Conservation (phyloP, 2,888 invertebrate species). For the Spatulosminthurus flaviceps region DNA sequence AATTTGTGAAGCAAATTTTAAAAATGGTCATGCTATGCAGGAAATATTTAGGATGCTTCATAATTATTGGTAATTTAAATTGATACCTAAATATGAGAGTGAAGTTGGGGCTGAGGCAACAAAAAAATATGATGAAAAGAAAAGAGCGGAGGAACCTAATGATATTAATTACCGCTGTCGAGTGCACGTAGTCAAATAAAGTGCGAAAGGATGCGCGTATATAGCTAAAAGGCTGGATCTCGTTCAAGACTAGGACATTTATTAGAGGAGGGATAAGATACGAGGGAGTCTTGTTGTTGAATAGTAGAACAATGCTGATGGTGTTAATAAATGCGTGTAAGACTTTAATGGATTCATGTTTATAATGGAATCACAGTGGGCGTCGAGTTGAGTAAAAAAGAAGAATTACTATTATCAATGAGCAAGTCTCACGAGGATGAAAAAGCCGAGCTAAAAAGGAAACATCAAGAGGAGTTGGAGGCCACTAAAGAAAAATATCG, state of each 20-base stretch:
- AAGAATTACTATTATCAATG: constrained; percentile 1
- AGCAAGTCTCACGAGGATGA: constrained; percentile 24
- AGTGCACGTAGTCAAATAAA: no score
- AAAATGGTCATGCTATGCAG: no score
- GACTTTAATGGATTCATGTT: not conserved
- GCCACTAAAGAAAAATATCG: constrained; percentile 34
- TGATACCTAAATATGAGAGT: no score
- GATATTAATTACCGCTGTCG: no score
- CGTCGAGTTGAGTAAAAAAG: constrained; percentile 26
- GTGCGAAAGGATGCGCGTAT: no score
- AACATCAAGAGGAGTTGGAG: constrained; percentile 35
- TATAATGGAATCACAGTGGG: constrained; percentile 27
- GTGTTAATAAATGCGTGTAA: not conserved
- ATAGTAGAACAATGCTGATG: not conserved
- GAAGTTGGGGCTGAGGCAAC: no score
- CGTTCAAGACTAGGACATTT: not conserved
- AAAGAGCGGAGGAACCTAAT: no score
- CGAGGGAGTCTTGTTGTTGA: constrained; percentile 10
- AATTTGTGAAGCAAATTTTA: no score
- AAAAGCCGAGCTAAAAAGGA: constrained; percentile 23
- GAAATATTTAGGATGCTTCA: no score
- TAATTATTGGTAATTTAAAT: no score
- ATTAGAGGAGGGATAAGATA: not conserved
- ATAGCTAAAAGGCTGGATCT: no score
- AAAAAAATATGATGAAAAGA: no score